phyloP scores from a whole-genome alignment of 2,888 invertebrate species.

The Lucinisca nassula region DNA sequence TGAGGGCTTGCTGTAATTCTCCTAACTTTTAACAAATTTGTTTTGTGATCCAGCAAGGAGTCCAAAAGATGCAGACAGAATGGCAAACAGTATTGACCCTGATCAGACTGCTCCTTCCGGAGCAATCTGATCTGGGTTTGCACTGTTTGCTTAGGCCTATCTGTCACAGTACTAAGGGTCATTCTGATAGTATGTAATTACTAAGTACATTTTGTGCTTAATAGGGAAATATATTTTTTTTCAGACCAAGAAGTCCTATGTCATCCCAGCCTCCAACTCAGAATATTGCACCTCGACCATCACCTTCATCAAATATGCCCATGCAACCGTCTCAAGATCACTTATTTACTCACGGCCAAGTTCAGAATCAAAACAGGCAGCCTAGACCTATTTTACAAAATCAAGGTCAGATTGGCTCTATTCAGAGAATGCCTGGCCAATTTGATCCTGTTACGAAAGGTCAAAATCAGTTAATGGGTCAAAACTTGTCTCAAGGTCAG shows the following conservation, averaged over 20 bases:
- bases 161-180: too few species aligned
- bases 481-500: slow-evolving; percentile 45
- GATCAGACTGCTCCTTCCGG: too few species aligned
- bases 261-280: slow-evolving; percentile 28
- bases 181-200: too few species aligned
- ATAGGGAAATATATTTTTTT: too few species aligned
- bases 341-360: slow-evolving; percentile 41
- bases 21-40: too few species aligned
- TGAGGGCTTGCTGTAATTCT: too few species aligned
- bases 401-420: background rate
- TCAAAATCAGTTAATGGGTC: background rate
- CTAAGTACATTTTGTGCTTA: too few species aligned
- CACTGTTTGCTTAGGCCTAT: too few species aligned
- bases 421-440: background rate
- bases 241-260: slow-evolving; percentile 49
- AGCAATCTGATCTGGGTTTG: too few species aligned
- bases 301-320: slow-evolving; percentile 13
- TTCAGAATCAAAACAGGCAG: slow-evolving; percentile 26
- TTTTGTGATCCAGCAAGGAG: too few species aligned
- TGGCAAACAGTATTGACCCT: too few species aligned
- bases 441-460: background rate
- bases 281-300: background rate
- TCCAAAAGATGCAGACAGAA: too few species aligned
- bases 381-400: background rate
- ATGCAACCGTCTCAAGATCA: slow-evolving; percentile 39